Percentiles rank a stretch among this genome's conserved stretches.
Conservation (phyloP, 2,113 vertebrate species). For the Microcebus griseorufus region DNA sequence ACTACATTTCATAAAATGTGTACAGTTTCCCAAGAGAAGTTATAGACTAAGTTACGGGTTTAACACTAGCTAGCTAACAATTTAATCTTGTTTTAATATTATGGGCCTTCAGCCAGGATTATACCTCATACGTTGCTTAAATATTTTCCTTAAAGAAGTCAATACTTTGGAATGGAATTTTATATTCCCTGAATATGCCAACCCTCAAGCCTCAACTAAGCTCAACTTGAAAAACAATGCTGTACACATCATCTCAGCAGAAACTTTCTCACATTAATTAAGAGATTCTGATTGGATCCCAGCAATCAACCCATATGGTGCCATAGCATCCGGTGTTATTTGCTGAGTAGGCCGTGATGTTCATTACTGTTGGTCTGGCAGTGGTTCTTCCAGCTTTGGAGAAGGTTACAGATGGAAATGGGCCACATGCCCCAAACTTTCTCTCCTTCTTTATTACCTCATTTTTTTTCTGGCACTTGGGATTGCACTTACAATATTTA, state of each 20-base stretch:
- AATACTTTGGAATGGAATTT: conserved; percentile 55
- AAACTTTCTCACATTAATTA: conserved; percentile 31
- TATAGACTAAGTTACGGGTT: background rate
- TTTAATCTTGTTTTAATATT: conserved; percentile 51
- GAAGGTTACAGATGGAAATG: conserved; percentile 20
- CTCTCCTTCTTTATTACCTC: background rate
- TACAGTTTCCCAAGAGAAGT: background rate
- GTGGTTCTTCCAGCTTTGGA: background rate
- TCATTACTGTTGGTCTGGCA: conserved; percentile 29
- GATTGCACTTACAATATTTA: background rate
- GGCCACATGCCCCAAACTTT: background rate
- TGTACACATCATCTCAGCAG: background rate
- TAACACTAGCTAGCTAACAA: background rate
- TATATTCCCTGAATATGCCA: background rate
- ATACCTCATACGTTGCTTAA: conserved; percentile 56
- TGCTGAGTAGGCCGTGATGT: background rate
- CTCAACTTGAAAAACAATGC: conserved; percentile 38
- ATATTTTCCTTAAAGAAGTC: conserved; percentile 60
- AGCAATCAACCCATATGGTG: background rate
- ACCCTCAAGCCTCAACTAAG: conserved; percentile 63
- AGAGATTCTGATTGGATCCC: conserved; percentile 45
- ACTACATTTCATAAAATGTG: conserved; percentile 18
- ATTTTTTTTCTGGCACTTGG: background rate
- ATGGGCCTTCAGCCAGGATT: background rate
- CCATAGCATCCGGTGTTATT: background rate